phyloP scores from a whole-genome alignment of 2,888 invertebrate genomes.

The Parascotia fuliginaria region DNA sequence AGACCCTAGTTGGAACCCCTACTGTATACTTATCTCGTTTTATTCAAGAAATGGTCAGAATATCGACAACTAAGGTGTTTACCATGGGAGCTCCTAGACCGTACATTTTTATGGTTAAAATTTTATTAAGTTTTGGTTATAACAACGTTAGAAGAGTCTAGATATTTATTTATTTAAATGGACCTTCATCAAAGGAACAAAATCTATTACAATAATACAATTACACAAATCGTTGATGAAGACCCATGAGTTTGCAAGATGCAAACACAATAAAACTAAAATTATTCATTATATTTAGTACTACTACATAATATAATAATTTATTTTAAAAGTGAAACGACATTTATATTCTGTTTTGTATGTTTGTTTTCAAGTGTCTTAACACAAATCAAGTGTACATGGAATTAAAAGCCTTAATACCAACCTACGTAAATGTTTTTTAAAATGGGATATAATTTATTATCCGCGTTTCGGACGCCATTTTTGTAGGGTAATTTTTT shows the following conservation, averaged over 20 bases:
- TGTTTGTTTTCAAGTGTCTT: no score
- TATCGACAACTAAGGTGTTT: slow-evolving; percentile 34
- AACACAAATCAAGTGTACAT: slow-evolving; percentile 12
- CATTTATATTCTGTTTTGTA: no score
- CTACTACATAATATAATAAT: no score
- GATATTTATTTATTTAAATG: no score
- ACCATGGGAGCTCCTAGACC: slow-evolving; percentile 21
- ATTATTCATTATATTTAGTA: no score
- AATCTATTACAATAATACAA: no score
- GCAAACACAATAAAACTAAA: no score
- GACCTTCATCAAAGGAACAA: no score
- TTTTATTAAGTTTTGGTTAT: slow-evolving; percentile 25
- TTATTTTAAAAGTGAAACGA: no score
- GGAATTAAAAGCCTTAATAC: slow-evolving; percentile 21
- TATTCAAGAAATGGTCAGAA: slow-evolving; percentile 51
- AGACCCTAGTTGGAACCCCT: slow-evolving; percentile 58
- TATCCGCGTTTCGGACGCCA: slow-evolving; percentile 21
- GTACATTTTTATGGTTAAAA: slow-evolving; percentile 31
- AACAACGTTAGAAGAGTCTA: slow-evolving; percentile 5
- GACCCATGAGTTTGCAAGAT: no score
- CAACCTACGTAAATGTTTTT: slow-evolving; percentile 25
- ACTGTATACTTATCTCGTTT: slow-evolving; percentile 51
- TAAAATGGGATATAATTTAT: slow-evolving; percentile 33
- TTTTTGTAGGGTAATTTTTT: slow-evolving; percentile 29
- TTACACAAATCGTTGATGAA: no score